Percentiles rank a stretch among this genome's conserved stretches.
Conservation (phyloP, 2,797 vertebrate genomes). For the Xiphophorus birchmanni region DNA sequence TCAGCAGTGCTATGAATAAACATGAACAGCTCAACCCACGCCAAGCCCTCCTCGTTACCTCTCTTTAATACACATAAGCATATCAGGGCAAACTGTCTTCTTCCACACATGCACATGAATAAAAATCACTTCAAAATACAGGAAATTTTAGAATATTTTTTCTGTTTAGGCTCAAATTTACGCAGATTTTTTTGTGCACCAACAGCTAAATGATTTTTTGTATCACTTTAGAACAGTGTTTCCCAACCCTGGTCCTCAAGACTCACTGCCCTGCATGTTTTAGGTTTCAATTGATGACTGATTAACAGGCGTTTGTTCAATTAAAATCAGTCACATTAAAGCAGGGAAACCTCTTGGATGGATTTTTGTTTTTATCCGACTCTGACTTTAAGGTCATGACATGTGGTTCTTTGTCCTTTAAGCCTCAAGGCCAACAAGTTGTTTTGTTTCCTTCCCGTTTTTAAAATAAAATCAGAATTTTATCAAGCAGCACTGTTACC, state of each 20-base stretch:
- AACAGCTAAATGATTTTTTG: background rate
- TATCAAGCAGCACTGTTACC: constrained; percentile 74
- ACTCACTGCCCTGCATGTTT: no score
- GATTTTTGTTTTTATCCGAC: constrained; percentile 15
- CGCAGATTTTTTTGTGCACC: background rate
- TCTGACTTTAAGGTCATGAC: constrained; percentile 34
- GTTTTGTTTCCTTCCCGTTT: constrained; percentile 36
- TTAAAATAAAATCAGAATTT: constrained; percentile 53
- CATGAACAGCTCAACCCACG: constrained; percentile 72
- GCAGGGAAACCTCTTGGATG: no score
- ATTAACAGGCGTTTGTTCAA: no score
- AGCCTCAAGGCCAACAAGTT: constrained; percentile 56
- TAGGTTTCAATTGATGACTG: no score
- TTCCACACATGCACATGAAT: background rate
- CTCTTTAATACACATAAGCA: constrained; percentile 49
- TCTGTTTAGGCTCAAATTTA: background rate
- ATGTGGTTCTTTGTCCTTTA: constrained; percentile 20
- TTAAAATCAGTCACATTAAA: no score
- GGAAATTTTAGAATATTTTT: background rate
- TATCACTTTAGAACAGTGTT: background rate
- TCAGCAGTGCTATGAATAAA: constrained; percentile 77
- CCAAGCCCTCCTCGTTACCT: constrained; percentile 51
- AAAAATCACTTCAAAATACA: background rate
- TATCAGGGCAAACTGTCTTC: constrained; percentile 9
- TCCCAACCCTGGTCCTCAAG: no score